These are phyloP conservation scores for Coregonus sp. DNA, from an alignment of 2,797 vertebrate genomes.

Conservation along the genomic window DNA sequence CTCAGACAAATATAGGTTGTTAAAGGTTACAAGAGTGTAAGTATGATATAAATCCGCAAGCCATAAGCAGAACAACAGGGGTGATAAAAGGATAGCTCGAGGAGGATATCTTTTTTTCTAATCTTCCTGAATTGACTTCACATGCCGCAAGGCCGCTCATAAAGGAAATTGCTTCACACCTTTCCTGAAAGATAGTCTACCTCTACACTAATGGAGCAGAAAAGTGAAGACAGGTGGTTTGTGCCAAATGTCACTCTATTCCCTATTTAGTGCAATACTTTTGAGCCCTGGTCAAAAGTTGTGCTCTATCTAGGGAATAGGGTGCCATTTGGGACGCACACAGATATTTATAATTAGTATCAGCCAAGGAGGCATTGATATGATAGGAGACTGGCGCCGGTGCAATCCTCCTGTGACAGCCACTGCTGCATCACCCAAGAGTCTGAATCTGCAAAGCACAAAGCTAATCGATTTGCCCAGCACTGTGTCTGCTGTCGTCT, in stretches of 20 bases:
- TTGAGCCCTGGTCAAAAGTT: background rate
- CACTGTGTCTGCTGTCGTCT: background rate
- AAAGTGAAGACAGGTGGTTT: background rate
- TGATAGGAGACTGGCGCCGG: background rate
- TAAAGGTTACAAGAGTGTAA: slow-evolving; percentile 28
- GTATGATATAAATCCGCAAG: slow-evolving; percentile 29
- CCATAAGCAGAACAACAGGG: slow-evolving; percentile 43
- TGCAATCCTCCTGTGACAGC: background rate
- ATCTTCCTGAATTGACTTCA: slow-evolving; percentile 28
- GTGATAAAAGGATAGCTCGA: slow-evolving; percentile 15
- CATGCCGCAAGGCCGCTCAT: slow-evolving; percentile 26
- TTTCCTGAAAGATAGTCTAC: slow-evolving; percentile 18
- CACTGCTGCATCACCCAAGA: background rate
- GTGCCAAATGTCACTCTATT: background rate
- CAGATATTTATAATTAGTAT: background rate
- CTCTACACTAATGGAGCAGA: background rate
- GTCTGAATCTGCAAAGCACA: background rate
- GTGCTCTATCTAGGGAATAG: background rate
- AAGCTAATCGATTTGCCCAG: background rate
- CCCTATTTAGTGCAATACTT: background rate
- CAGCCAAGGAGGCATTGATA: slow-evolving; percentile 17
- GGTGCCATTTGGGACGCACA: background rate
- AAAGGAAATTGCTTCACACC: slow-evolving; percentile 24
- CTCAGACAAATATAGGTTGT: slow-evolving; percentile 30
- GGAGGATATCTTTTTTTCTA: slow-evolving; percentile 35